Conservation (phyloP, 2,888 invertebrate species). For the Phortica magna region DNA sequence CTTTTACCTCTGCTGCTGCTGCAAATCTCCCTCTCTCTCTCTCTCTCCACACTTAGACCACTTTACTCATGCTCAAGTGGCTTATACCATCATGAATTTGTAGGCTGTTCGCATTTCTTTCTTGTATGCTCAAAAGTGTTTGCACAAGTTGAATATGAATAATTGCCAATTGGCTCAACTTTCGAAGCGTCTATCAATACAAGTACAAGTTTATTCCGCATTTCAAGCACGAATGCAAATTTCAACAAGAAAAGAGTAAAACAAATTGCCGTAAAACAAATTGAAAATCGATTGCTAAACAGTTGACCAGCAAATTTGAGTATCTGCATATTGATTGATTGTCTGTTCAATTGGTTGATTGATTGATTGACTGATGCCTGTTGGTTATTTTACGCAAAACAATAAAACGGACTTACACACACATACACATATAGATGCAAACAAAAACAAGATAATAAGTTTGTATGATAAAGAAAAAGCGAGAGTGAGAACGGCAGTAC, state of each 20-base stretch:
- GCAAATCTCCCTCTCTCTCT: background rate
- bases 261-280: constrained; percentile 2
- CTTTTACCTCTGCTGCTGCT: background rate
- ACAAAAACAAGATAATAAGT: background rate
- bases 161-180: constrained; percentile 17
- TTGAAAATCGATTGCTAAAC: constrained; percentile 17
- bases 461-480: too few species aligned
- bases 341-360: constrained; percentile 6
- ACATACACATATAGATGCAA: constrained; percentile 16
- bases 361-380: background rate
- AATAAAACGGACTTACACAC: constrained; percentile 8
- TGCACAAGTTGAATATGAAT: background rate
- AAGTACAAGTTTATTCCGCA: background rate
- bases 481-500: too few species aligned
- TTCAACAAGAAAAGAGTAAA: background rate
- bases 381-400: constrained; percentile 16
- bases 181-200: background rate
- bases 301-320: background rate
- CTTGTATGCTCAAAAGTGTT: background rate
- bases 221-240: background rate
- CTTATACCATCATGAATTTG: background rate
- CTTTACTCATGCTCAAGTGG: background rate
- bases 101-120: background rate
- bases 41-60: background rate
- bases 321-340: constrained; percentile 2